Percentiles rank a stretch among this genome's conserved stretches.
phyloP scores from a whole-genome alignment of 1,140 invertebrate species.

The Ptiloglossa arizonensis region DNA sequence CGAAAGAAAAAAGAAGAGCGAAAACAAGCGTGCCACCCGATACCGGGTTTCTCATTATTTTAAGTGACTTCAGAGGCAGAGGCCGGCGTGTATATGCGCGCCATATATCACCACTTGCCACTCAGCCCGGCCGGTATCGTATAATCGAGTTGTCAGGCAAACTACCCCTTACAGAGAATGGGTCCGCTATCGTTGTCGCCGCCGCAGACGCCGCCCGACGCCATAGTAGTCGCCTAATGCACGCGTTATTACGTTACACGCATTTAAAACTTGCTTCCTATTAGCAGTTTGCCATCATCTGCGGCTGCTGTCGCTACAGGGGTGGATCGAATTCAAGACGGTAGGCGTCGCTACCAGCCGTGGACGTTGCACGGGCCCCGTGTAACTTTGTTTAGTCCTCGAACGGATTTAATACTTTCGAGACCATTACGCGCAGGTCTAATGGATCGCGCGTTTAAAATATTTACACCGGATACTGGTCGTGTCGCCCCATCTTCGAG shows the following conservation, averaged over 20 bases:
- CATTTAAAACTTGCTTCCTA: slow-evolving; percentile 70
- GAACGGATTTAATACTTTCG: slow-evolving; percentile 57
- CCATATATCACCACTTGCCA: slow-evolving; percentile 74
- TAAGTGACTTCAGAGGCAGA: slow-evolving; percentile 63
- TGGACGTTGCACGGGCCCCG: slow-evolving; percentile 7
- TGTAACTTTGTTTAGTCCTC: slow-evolving; percentile 57
- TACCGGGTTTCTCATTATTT: slow-evolving; percentile 68
- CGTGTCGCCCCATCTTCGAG: neutral
- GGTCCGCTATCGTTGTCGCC: slow-evolving; percentile 67
- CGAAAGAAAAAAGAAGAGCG: slow-evolving; percentile 25
- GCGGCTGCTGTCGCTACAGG: slow-evolving; percentile 37
- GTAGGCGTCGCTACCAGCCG: neutral
- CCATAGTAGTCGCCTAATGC: slow-evolving; percentile 69
- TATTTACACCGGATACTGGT: neutral
- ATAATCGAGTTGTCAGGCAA: slow-evolving; percentile 77
- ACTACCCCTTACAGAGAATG: slow-evolving; percentile 72
- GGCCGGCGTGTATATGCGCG: slow-evolving; percentile 60
- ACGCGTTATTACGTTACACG: slow-evolving; percentile 72
- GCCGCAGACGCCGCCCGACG: slow-evolving; percentile 67
- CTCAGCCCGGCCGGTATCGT: slow-evolving; percentile 70
- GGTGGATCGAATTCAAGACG: slow-evolving; percentile 58
- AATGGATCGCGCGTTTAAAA: slow-evolving; percentile 15
- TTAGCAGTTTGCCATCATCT: slow-evolving; percentile 68
- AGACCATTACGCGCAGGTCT: slow-evolving; percentile 37
- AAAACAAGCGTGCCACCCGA: slow-evolving; percentile 57